These are phyloP conservation scores for Ditylenchus dipsaci DNA, from an alignment of 1,140 invertebrate species.

Conservation along the genomic window DNA sequence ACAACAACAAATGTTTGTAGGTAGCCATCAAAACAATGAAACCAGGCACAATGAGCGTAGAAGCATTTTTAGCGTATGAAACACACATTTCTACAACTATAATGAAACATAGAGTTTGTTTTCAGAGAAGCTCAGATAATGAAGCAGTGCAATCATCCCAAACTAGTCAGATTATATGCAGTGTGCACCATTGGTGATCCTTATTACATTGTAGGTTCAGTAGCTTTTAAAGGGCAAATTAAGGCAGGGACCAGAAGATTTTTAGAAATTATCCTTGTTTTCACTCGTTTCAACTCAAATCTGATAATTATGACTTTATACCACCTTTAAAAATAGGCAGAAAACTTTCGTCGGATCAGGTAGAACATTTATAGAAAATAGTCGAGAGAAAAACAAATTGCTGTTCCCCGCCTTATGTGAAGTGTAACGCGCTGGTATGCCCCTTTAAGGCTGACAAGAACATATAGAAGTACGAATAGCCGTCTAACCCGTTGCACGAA, in stretches of 20 bases:
- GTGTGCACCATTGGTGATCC: slow-evolving; percentile 89
- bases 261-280: background rate
- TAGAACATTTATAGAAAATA: too few species aligned
- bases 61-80: slow-evolving; percentile 76
- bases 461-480: too few species aligned
- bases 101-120: background rate
- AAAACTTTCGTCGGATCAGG: too few species aligned
- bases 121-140: slow-evolving; percentile 83
- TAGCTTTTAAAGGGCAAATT: too few species aligned
- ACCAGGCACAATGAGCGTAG: slow-evolving; percentile 89
- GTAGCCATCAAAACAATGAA: slow-evolving; percentile 84
- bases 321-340: too few species aligned
- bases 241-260: background rate
- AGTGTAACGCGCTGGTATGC: too few species aligned
- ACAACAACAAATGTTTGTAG: background rate
- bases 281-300: too few species aligned
- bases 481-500: too few species aligned
- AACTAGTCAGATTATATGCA: slow-evolving; percentile 85
- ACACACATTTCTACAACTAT: slow-evolving; percentile 4
- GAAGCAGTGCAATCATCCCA: slow-evolving; percentile 94
- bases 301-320: too few species aligned
- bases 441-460: too few species aligned
- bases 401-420: too few species aligned
- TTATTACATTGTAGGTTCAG: slow-evolving; percentile 81
- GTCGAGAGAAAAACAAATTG: too few species aligned